These are phyloP conservation scores for Lacerta bilineata DNA, from an alignment of 2,797 vertebrate species.

Conservation along the genomic window DNA sequence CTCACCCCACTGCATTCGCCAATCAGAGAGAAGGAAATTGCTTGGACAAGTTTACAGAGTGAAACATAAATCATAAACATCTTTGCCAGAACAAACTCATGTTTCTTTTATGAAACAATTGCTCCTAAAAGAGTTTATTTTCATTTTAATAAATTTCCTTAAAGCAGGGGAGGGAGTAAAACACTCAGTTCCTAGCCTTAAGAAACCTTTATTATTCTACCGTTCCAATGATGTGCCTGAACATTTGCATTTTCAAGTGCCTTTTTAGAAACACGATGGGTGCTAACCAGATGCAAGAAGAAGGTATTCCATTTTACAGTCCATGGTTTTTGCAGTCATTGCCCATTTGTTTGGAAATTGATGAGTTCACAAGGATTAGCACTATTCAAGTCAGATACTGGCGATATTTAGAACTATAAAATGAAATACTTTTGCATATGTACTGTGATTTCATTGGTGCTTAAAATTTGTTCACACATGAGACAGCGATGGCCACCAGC, in stretches of 20 bases:
- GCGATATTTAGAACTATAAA: slow-evolving; percentile 15
- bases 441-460: slow-evolving; percentile 13
- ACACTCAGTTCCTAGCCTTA: slow-evolving; percentile 68
- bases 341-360: slow-evolving; percentile 47
- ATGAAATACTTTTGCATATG: not conserved
- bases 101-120: slow-evolving; percentile 80
- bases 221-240: slow-evolving; percentile 66
- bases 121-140: slow-evolving; percentile 74
- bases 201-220: slow-evolving; percentile 63
- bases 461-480: not conserved
- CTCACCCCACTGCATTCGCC: slow-evolving; percentile 61
- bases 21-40: slow-evolving; percentile 70
- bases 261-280: slow-evolving; percentile 51
- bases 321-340: slow-evolving; percentile 48
- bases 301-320: slow-evolving; percentile 38
- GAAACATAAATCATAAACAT: slow-evolving; percentile 75
- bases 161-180: slow-evolving; percentile 63
- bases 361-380: slow-evolving; percentile 32
- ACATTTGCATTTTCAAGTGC: slow-evolving; percentile 70
- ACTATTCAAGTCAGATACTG: slow-evolving; percentile 40
- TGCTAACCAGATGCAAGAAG: slow-evolving; percentile 37
- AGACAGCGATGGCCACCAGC: no score
- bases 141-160: slow-evolving; percentile 73
- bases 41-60: slow-evolving; percentile 75
- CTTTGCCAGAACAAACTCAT: slow-evolving; percentile 76